These are phyloP conservation scores for Lagopus muta DNA, from an alignment of 2,113 vertebrate genomes.

Conservation along the genomic window DNA sequence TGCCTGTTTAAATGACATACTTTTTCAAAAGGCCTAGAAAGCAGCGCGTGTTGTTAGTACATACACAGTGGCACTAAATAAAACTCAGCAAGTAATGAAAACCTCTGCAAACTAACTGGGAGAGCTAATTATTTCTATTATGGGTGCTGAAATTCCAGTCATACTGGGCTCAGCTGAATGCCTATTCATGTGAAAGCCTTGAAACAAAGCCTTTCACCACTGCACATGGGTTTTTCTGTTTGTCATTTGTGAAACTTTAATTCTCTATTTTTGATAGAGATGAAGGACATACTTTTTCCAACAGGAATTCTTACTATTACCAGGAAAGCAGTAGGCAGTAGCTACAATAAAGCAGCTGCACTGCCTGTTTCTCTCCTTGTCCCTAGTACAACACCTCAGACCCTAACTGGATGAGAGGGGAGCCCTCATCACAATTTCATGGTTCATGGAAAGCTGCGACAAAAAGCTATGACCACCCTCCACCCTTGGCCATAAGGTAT, in stretches of 20 bases:
- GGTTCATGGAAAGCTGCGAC: background rate
- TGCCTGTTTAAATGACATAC: slow-evolving; percentile 19
- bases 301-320: background rate
- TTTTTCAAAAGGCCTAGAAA: slow-evolving; percentile 49
- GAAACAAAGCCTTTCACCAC: slow-evolving; percentile 10
- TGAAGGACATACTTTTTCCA: background rate
- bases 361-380: background rate
- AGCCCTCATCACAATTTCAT: accelerated
- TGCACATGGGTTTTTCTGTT: background rate
- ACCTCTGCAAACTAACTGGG: background rate
- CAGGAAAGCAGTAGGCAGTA: background rate
- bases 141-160: background rate
- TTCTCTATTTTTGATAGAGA: background rate
- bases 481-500: background rate
- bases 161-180: background rate
- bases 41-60: background rate
- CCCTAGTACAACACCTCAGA: background rate
- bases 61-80: slow-evolving; percentile 4
- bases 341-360: background rate
- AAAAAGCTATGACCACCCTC: background rate
- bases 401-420: background rate
- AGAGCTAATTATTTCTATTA: slow-evolving; percentile 38
- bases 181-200: background rate
- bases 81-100: slow-evolving; percentile 22
- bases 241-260: background rate